A percentile compares a stretch with the other conserved stretches of the same genome.
phyloP scores from a whole-genome alignment of 2,797 vertebrate species.

The Micromesistius poutassou region DNA sequence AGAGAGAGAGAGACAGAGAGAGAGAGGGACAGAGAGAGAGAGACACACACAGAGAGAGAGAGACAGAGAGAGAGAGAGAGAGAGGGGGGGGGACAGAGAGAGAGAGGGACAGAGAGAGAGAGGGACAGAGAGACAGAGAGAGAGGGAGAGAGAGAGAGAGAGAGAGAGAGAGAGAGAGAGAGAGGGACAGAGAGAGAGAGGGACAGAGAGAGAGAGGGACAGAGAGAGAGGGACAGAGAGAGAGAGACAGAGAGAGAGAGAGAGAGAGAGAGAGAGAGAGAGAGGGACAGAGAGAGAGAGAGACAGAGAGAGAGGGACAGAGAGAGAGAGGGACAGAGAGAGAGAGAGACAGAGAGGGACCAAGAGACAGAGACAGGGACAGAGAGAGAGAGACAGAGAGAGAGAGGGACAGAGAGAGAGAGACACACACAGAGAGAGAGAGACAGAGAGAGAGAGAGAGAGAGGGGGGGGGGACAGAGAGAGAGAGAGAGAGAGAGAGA shows the following conservation, averaged over 20 bases:
- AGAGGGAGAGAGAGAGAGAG: not conserved
- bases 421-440: no score
- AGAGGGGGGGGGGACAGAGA: no score
- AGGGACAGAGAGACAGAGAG: no score
- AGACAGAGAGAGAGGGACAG: not conserved
- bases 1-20: not conserved
- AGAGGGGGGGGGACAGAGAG: no score
- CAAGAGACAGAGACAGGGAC: no score
- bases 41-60: not conserved
- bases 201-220: no score
- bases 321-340: conserved; percentile 5
- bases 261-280: not conserved
- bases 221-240: not conserved
- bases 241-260: not conserved
- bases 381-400: conserved; percentile 7
- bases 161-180: not conserved
- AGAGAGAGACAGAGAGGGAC: conserved; percentile 6
- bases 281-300: not conserved
- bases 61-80: not conserved
- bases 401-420: conserved; percentile 4
- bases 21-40: not conserved
- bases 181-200: not conserved
- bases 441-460: no score
- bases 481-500: not conserved
- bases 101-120: no score